Conservation (phyloP, 1,140 invertebrate species). For the Globodera rostochiensis region DNA sequence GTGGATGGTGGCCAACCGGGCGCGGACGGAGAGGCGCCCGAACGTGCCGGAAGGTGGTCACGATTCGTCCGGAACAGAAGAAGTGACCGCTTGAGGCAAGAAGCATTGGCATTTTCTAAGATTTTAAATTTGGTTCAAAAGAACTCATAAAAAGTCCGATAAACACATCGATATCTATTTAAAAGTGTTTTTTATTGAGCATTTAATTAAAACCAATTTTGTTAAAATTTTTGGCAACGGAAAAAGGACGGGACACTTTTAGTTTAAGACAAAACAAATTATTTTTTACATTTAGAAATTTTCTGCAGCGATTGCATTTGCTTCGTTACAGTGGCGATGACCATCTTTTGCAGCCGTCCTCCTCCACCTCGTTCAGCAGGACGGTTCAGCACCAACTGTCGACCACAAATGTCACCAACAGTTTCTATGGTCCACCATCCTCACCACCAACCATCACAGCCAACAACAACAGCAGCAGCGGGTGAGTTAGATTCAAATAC, state of each 20-base stretch:
- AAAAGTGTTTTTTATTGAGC: too few species aligned
- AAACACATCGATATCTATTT: too few species aligned
- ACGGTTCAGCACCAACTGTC: background rate
- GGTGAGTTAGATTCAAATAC: too few species aligned
- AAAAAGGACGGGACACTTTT: too few species aligned
- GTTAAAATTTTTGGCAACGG: too few species aligned
- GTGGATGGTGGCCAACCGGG: background rate
- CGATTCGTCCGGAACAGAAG: background rate
- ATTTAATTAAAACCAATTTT: too few species aligned
- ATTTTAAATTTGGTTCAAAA: too few species aligned
- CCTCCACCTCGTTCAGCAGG: background rate
- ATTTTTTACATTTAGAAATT: background rate
- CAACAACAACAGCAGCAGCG: background rate
- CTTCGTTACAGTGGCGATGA: background rate
- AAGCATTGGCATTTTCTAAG: too few species aligned
- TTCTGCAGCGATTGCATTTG: constrained; percentile 8
- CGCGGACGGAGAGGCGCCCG: background rate
- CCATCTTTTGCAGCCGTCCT: background rate
- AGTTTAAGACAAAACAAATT: background rate
- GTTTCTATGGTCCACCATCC: background rate
- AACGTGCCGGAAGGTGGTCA: background rate
- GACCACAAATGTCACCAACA: background rate
- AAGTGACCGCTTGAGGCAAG: background rate
- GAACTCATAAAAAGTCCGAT: too few species aligned
- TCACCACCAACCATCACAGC: background rate